These are phyloP conservation scores for Menidia menidia DNA, from an alignment of 2,797 vertebrate species.

Conservation along the genomic window DNA sequence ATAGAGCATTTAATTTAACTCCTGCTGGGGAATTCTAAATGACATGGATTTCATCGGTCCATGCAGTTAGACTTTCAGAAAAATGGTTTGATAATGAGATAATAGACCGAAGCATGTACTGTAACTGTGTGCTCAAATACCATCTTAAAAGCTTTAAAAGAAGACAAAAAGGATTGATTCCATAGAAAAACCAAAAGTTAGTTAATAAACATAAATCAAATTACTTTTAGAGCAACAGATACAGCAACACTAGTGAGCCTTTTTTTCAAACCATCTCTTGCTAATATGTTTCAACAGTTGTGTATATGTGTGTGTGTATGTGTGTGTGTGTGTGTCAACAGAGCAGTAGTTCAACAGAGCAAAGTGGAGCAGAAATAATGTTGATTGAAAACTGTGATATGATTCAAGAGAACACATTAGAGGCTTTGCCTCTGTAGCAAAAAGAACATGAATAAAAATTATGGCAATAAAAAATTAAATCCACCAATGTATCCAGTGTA, in stretches of 20 bases:
- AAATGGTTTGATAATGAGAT: too few species aligned
- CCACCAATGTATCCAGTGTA: background rate
- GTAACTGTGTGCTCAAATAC: too few species aligned
- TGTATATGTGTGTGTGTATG: too few species aligned
- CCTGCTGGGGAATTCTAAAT: too few species aligned
- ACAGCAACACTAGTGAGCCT: constrained; percentile 26
- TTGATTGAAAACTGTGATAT: constrained; percentile 5
- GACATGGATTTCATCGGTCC: too few species aligned
- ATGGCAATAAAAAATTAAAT: constrained; percentile 5
- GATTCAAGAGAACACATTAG: background rate
- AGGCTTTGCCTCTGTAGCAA: background rate
- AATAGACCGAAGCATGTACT: too few species aligned
- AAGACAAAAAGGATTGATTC: background rate
- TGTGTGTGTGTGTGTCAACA: constrained; percentile 1
- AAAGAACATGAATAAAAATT: background rate
- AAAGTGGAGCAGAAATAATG: constrained; percentile 2
- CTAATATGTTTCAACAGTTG: constrained; percentile 2
- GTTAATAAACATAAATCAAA: constrained; percentile 8
- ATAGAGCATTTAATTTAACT: too few species aligned
- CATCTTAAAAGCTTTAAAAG: too few species aligned
- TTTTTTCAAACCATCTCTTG: constrained; percentile 30
- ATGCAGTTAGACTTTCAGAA: too few species aligned
- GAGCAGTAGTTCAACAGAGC: constrained; percentile 1
- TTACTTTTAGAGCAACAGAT: constrained; percentile 8
- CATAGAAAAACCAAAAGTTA: constrained; percentile 42